Base-by-base conservation (phyloP, 2,113 vertebrate genomes). In the Cyanoramphus novaezelandiae region DNA sequence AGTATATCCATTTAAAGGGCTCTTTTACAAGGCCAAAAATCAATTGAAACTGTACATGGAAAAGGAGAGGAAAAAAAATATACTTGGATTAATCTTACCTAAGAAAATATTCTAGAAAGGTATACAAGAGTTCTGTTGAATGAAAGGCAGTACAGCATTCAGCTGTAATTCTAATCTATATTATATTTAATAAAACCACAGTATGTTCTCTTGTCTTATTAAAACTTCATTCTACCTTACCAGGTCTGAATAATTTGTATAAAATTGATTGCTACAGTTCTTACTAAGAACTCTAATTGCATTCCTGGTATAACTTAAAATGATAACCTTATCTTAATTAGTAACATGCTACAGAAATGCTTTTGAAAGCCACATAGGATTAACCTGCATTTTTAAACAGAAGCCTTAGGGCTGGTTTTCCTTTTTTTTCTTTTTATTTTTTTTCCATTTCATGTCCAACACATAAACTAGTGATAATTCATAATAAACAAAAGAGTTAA, bases 321-420 rank as follows among this genome's bases (percentile, higher is more conserved):
- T 96, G 97, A 98, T 98, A 98, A 98, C 97, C 98, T 98, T 98
- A 98, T 98, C 98, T 98, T 98, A 98, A 98, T 98, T 98, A 98
- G 98, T 97, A 97, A 91, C 96, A 97, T 97, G 97, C 97, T 97
- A 96, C 95, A 97, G 97, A 97, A 98, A 98, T 95, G 95, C 83
- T 97, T 97, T 95, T 93, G 95, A 98, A 98, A 98, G 93, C 95
- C 65, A 43, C 59, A 5, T 88, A 98, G 97, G 94, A 97, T 98
- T 98, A 98, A 98, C 97, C 94, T 97, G 95, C 95, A 97, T 98
- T 97, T 98, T 98, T 95, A 97, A 98, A 93, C 77, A 84, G 84
- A 96, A 97, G 96, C 93, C 94, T 86, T 88, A 68, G 82, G 94
- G 91, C 25, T 91, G 2, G 5, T 5, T n/a, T 82, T 41, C 20